phyloP scores from a whole-genome alignment of 1,140 invertebrate genomes.

The Conus betulinus region DNA sequence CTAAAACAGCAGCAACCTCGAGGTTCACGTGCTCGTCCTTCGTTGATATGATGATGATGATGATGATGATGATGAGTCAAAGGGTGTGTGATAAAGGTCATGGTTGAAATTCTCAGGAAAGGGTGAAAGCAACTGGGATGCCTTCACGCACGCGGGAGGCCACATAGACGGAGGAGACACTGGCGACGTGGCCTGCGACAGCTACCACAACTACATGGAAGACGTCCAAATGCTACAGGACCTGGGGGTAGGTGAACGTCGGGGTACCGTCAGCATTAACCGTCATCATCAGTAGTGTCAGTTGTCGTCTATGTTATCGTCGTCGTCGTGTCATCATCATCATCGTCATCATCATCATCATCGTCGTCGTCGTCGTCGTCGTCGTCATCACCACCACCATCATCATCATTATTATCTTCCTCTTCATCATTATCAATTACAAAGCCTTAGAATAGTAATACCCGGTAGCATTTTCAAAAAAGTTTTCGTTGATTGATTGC shows the following conservation, averaged over 20 bases:
- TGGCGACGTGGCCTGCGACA: constrained; percentile 75
- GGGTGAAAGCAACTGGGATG: constrained; percentile 77
- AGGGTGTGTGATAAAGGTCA: neutral
- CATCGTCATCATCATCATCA: too few species aligned
- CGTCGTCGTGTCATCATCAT: too few species aligned
- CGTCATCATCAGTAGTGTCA: too few species aligned
- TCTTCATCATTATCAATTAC: neutral
- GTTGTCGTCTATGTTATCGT: too few species aligned
- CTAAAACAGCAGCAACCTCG: too few species aligned
- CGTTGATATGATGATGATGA: too few species aligned
- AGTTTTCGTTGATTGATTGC: too few species aligned
- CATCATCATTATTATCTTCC: neutral
- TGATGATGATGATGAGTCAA: neutral
- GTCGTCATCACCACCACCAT: too few species aligned
- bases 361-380: too few species aligned
- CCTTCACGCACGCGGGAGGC: neutral
- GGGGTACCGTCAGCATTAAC: neutral
- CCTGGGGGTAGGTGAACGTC: constrained; percentile 69
- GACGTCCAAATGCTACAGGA: constrained; percentile 80
- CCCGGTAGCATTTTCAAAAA: neutral
- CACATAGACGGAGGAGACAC: constrained; percentile 47
- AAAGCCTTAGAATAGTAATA: neutral
- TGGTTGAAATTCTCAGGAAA: constrained; percentile 60
- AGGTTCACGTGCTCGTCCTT: too few species aligned
- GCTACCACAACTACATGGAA: constrained; percentile 82